A percentile compares a stretch with the other conserved stretches of the same genome.
Conservation (phyloP, 2,797 vertebrate species). For the Anas georgica region DNA sequence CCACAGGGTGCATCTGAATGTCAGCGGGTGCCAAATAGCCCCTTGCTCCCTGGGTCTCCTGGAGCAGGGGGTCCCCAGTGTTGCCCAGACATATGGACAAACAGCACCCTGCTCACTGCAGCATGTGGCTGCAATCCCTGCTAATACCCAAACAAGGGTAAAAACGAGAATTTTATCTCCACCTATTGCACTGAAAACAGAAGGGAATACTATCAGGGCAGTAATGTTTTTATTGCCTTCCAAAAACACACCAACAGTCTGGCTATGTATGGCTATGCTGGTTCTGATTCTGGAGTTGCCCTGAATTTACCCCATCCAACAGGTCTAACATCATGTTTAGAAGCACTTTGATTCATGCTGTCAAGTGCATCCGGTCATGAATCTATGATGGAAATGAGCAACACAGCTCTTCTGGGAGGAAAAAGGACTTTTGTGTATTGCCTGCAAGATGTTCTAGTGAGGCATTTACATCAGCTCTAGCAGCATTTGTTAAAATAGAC, state of each 20-base stretch:
- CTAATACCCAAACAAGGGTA: neutral
- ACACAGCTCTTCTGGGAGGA: neutral
- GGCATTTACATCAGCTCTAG: conserved; percentile 2
- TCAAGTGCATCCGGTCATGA: neutral
- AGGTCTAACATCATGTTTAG: neutral
- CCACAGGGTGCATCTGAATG: neutral
- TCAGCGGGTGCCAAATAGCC: neutral
- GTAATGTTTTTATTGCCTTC: neutral
- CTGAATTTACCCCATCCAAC: neutral
- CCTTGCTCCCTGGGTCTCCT: neutral
- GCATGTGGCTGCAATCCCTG: neutral
- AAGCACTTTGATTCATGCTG: neutral
- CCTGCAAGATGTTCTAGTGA: neutral
- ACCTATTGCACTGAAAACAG: neutral
- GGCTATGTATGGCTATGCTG: neutral
- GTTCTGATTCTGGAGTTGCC: neutral
- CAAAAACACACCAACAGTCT: neutral
- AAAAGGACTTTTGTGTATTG: neutral
- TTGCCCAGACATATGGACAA: neutral
- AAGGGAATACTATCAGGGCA: neutral
- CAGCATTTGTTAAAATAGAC: conserved; percentile 8
- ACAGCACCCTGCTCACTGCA: neutral
- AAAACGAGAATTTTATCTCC: neutral
- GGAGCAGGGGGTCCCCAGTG: neutral
- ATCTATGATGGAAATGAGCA: neutral